Conservation (phyloP, 1,140 invertebrate genomes). For the Ptiloglossa arizonensis region DNA sequence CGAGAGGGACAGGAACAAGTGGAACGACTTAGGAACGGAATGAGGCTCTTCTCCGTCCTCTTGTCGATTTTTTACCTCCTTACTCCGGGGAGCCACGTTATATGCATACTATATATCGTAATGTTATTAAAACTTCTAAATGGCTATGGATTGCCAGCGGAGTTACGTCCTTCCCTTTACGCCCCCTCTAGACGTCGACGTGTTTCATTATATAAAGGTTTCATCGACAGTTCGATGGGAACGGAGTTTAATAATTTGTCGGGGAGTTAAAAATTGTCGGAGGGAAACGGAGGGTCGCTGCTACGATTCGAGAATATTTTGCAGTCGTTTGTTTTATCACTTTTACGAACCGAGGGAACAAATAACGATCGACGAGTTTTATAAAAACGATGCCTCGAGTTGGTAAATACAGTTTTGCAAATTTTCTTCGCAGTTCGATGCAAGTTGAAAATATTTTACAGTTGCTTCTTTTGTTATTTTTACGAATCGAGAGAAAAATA, state of each 20-base stretch:
- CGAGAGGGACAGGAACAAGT: slow-evolving; percentile 59
- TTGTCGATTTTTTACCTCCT: slow-evolving; percentile 77
- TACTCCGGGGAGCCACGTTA: slow-evolving; percentile 63
- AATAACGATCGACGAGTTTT: too few species aligned
- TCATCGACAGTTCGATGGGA: slow-evolving; percentile 9
- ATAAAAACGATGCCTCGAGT: too few species aligned
- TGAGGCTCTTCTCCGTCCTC: slow-evolving; percentile 68
- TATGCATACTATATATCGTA: slow-evolving; percentile 72
- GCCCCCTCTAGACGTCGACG: not conserved
- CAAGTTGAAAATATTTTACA: too few species aligned
- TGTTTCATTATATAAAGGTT: slow-evolving; percentile 65
- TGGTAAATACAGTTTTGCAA: too few species aligned
- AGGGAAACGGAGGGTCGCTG: too few species aligned
- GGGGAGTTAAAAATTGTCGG: not conserved
- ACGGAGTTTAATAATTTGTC: not conserved
- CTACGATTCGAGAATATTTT: too few species aligned
- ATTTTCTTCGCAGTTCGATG: too few species aligned
- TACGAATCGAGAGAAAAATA: too few species aligned
- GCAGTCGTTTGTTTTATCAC: too few species aligned
- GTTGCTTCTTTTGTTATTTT: too few species aligned
- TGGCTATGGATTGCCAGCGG: slow-evolving; percentile 76
- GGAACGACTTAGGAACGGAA: slow-evolving; percentile 68
- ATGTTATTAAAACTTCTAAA: slow-evolving; percentile 82
- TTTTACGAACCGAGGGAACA: too few species aligned
- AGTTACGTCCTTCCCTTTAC: slow-evolving; percentile 64